A percentile compares a stretch with the other conserved stretches of the same genome.
Conservation (phyloP, 1,140 invertebrate genomes). For the Dolichoris vasculosae region DNA sequence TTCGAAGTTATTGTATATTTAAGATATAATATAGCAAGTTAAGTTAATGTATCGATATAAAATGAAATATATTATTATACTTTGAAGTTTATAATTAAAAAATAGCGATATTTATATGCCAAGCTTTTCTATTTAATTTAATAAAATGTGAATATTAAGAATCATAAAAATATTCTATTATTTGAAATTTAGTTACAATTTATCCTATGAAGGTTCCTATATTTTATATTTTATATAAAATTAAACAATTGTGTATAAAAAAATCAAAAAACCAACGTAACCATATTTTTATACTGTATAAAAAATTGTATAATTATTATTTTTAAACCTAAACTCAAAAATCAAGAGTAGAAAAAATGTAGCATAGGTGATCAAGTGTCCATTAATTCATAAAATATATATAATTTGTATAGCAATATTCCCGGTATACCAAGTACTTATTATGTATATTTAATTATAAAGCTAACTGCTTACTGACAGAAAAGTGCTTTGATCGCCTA, state of each 20-base stretch:
- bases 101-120: background rate
- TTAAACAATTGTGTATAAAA: background rate
- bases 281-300: background rate
- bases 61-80: background rate
- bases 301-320: background rate
- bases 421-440: conserved; percentile 20
- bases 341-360: conserved; percentile 8
- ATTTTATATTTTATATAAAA: background rate
- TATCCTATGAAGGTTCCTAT: background rate
- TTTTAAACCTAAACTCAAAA: background rate
- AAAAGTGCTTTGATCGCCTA: conserved; percentile 36
- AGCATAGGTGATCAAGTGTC: conserved; percentile 14
- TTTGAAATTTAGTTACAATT: background rate
- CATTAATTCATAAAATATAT: background rate
- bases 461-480: conserved; percentile 42
- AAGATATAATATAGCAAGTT: background rate
- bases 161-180: background rate
- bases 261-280: background rate
- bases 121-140: conserved; percentile 28
- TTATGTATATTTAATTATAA: conserved; percentile 28
- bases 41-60: conserved; percentile 6
- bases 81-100: background rate
- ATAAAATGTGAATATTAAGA: conserved; percentile 33
- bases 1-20: conserved; percentile 6
- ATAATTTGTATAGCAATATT: conserved; percentile 12